Evolutionary conservation across 1,140 invertebrate genomes (phyloP), one percentile per base, ranked within the genome.

Genomic region (Drosophila tani): DNA sequence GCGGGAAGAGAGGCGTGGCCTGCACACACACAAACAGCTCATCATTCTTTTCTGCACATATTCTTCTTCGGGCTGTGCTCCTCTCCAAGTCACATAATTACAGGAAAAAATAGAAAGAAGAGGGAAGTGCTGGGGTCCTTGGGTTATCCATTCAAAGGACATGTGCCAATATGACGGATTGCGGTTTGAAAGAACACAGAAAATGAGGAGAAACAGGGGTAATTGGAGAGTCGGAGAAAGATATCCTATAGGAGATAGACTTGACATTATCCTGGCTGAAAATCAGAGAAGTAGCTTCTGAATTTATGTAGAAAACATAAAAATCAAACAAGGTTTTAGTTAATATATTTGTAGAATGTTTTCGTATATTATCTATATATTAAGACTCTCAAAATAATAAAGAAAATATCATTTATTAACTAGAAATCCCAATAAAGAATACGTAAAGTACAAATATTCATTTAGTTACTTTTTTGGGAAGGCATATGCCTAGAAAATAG

Each of bases 131-230:
- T 41, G 8, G 60, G 32, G 53, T 50, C 32, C 32, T 17, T 43
- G 57, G 46, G 75, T 59, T 49, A 56, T 76, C 50, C 47, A 68
- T 75, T 83, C 68, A 86, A 87, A 81, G 84, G 77, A 87, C 84
- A 88, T 87, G 81, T 88, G 84, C 84, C 84, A 87, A 87, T 87
- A 87, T 88, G 81, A 82, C 84, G 65, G 81, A 73, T 67, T 87
- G 84, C 81, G 84, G 80, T 81, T n/a, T 87, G 63, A 45, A 64
- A 59, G 67, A 60, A n/a, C 38, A 41, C 35, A 49, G 24, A 68
- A 24, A 32, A 51, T 17, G 1, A 67, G 47, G n/a, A 14, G 27
- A 11, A 12, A 47, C 21, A 40, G 47, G 5, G 21, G 11, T 24
- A 29, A 24, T 55, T 29, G 21, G 43, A 6, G 7, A 58, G 24